phyloP scores from a whole-genome alignment of 2,888 invertebrate genomes.

The Vesta saturnalis region DNA sequence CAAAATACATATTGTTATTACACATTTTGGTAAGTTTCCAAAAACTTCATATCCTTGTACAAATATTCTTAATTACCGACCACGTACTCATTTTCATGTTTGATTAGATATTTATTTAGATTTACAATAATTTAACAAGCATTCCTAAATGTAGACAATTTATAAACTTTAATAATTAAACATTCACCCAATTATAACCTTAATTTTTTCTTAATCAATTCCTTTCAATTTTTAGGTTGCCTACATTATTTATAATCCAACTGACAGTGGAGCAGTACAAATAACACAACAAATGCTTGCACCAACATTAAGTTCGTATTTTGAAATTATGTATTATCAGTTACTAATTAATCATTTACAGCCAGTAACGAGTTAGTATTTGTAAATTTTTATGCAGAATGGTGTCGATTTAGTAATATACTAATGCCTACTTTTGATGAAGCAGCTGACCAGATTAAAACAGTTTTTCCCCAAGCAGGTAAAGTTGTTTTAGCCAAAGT shows the following conservation, averaged over 20 bases:
- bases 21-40: slow-evolving; percentile 59
- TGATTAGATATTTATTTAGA: too few species aligned
- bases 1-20: slow-evolving; percentile 55
- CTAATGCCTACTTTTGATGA: slow-evolving; percentile 97
- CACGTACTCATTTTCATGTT: slow-evolving; percentile 13
- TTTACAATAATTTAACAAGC: too few species aligned
- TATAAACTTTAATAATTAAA: too few species aligned
- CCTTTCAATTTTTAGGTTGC: slow-evolving; percentile 63
- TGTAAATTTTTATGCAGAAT: slow-evolving; percentile 99
- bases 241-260: slow-evolving; percentile 75
- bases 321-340: background rate
- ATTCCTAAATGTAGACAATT: too few species aligned
- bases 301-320: slow-evolving; percentile 77
- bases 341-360: slow-evolving; percentile 64
- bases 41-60: slow-evolving; percentile 11
- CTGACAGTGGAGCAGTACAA: slow-evolving; percentile 83
- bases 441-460: slow-evolving; percentile 86
- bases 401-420: slow-evolving; percentile 99
- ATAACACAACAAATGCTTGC: slow-evolving; percentile 85
- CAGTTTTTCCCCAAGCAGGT: slow-evolving; percentile 81
- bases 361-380: slow-evolving; percentile 96
- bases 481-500: slow-evolving; percentile 95
- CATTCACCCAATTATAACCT: background rate
- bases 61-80: background rate
- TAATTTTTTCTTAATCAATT: too few species aligned